These are phyloP conservation scores for Pomatorhinus ruficollis DNA, from an alignment of 2,113 vertebrate species.

Conservation along the genomic window DNA sequence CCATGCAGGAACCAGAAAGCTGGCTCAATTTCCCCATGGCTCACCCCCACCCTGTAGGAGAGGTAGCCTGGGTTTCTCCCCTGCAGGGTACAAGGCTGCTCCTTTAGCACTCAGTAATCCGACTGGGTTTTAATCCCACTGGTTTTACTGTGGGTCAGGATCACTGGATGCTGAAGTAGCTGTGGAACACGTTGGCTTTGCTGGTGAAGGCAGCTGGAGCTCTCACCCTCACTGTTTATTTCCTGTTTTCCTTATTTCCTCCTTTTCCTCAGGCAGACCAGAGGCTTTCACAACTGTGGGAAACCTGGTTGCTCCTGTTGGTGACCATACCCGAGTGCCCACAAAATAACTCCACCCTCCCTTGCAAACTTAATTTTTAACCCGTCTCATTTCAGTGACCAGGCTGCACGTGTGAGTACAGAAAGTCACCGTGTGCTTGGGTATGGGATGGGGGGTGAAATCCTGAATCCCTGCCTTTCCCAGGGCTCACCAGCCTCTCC, in stretches of 20 bases:
- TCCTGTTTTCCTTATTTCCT: not conserved
- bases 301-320: not conserved
- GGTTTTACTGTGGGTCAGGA: not conserved
- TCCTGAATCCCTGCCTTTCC: not conserved
- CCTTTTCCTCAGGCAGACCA: not conserved
- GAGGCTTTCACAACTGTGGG: not conserved
- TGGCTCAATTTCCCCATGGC: not conserved
- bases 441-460: not conserved
- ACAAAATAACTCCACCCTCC: not conserved
- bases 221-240: not conserved
- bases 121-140: not conserved
- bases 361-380: conserved; percentile 5
- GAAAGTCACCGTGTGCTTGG: not conserved
- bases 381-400: not conserved
- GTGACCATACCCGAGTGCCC: not conserved
- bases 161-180: not conserved
- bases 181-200: not conserved
- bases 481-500: not conserved
- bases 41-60: not conserved
- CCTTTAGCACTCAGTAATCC: not conserved
- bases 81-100: not conserved
- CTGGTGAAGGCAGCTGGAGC: not conserved
- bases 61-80: not conserved
- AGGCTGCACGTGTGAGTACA: not conserved
- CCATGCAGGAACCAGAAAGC: fast-evolving